Conservation (phyloP, 2,888 invertebrate genomes). For the Perizoma flavofasciatum region DNA sequence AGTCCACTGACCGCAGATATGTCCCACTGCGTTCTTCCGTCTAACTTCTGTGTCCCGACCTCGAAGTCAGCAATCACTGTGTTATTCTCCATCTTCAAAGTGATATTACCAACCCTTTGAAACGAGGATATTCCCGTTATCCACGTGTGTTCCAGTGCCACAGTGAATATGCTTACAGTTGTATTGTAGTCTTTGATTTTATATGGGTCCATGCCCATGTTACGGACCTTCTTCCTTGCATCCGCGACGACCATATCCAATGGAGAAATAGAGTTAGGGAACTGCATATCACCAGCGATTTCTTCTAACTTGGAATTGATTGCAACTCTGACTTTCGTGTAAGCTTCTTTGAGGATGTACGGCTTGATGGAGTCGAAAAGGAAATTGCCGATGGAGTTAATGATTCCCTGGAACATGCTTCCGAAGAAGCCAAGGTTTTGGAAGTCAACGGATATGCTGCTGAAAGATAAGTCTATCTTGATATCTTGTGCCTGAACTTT, state of each 20-base stretch:
- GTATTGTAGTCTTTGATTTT: conserved; percentile 89
- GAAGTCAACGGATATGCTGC: conserved; percentile 91
- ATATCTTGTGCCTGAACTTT: conserved; percentile 90
- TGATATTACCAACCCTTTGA: conserved; percentile 91
- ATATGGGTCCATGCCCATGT: conserved; percentile 89
- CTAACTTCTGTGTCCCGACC: conserved; percentile 91
- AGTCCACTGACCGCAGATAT: conserved; percentile 87
- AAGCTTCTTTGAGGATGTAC: conserved; percentile 90
- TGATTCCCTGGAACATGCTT: conserved; percentile 86
- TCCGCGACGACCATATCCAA: conserved; percentile 92
- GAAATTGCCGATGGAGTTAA: conserved; percentile 92
- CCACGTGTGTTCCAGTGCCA: conserved; percentile 90
- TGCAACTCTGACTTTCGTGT: conserved; percentile 88
- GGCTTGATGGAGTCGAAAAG: conserved; percentile 95
- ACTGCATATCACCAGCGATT: conserved; percentile 86
- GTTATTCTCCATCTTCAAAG: conserved; percentile 88
- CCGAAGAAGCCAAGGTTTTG: conserved; percentile 92
- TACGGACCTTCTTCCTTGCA: conserved; percentile 86
- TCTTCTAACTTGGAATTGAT: conserved; percentile 89
- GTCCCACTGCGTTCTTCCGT: conserved; percentile 92
- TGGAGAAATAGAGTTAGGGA: conserved; percentile 94
- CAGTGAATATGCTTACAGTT: conserved; percentile 86
- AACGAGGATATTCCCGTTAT: conserved; percentile 91
- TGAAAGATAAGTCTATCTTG: conserved; percentile 90
- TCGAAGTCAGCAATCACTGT: conserved; percentile 87